Conservation (phyloP, 2,888 invertebrate genomes). For the Ennomos quercinarius region DNA sequence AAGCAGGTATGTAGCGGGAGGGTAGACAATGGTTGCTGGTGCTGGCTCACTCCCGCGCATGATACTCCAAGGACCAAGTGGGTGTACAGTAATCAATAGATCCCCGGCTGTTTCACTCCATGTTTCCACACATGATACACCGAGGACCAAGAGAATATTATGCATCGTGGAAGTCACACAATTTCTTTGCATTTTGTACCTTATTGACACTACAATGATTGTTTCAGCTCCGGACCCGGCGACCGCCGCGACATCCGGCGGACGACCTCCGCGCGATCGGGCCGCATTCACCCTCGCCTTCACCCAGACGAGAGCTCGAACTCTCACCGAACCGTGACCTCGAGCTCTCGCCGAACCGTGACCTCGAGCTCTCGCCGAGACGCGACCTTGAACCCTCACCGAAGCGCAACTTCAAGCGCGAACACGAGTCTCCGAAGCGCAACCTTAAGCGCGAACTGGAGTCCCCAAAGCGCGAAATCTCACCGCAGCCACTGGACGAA, state of each 20-base stretch:
- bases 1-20: conserved; percentile 85
- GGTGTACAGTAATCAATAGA: too few relatives aligned
- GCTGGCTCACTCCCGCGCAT: too few relatives aligned
- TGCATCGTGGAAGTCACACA: too few relatives aligned
- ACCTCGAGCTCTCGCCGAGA: conserved; percentile 11
- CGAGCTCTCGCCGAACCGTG: conserved; percentile 3
- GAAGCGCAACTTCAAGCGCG: too few relatives aligned
- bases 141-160: too few relatives aligned
- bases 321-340: conserved; percentile 27
- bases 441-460: conserved; percentile 4
- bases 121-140: too few relatives aligned
- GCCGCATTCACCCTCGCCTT: conserved; percentile 42
- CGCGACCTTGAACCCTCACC: too few relatives aligned
- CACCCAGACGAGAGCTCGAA: too few relatives aligned
- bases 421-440: conserved; percentile 8
- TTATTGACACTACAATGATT: background rate
- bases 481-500: background rate
- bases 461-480: conserved; percentile 21
- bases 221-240: conserved; percentile 55
- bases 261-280: conserved; percentile 74
- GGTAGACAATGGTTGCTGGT: too few relatives aligned
- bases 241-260: conserved; percentile 72
- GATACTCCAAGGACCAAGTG: too few relatives aligned
- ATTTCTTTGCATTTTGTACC: too few relatives aligned
- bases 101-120: too few relatives aligned